These are phyloP conservation scores for Picathartes gymnocephalus DNA, from an alignment of 2,113 vertebrate genomes.

Conservation along the genomic window DNA sequence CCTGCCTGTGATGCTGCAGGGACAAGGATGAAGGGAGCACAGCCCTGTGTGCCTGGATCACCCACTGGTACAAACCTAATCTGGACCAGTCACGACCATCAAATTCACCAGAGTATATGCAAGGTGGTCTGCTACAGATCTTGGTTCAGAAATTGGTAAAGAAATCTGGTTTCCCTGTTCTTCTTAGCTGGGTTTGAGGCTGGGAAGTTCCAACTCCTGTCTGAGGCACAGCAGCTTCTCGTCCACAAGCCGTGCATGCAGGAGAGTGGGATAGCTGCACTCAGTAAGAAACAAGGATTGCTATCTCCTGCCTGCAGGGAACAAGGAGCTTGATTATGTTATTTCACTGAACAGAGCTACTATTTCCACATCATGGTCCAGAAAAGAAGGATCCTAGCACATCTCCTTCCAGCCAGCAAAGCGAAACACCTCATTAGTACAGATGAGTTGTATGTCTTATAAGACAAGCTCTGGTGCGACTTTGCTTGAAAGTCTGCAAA, in stretches of 20 bases:
- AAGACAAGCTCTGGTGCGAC: background rate
- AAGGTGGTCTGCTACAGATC: background rate
- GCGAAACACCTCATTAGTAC: background rate
- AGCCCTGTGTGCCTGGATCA: background rate
- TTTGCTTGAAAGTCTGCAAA: background rate
- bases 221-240: accelerated
- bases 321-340: background rate
- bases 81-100: background rate
- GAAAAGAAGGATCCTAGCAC: background rate
- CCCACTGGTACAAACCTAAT: background rate
- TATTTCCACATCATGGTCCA: background rate
- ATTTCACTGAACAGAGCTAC: background rate
- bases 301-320: background rate
- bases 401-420: background rate
- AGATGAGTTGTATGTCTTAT: background rate
- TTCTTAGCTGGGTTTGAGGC: background rate
- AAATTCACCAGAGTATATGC: background rate
- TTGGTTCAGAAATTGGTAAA: background rate
- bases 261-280: background rate
- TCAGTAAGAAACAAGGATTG: background rate
- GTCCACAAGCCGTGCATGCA: accelerated
- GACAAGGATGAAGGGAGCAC: background rate
- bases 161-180: background rate
- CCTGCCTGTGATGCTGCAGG: background rate
- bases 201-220: background rate